Evolutionary conservation across 2,797 vertebrate species (phyloP), one percentile per base, ranked within the genome.

Genomic region (Xyrichtys novacula): DNA sequence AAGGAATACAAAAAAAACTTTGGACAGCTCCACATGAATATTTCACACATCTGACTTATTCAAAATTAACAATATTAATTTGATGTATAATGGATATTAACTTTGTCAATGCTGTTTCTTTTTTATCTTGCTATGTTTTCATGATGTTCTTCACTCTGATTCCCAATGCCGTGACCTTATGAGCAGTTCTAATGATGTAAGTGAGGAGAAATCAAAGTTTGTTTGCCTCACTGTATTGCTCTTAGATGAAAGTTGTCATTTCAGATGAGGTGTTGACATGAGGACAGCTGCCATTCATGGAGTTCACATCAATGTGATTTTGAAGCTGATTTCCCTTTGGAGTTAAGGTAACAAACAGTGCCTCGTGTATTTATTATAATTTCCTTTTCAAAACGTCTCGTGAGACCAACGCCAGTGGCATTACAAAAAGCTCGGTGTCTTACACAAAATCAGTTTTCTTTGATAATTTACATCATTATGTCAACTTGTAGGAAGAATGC

Each of bases 11-110:
- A 78, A 86, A n/a, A 89, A 87, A 86, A 86, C 93, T 95, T 95
- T 94, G 96, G 94, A 96, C 95, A 94, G 95, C 95, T 94, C 87
- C 91, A 88, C 94, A 96, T 97, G 92, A 97, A 97, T 98, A 95
- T 97, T 98, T 97, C 92, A 97, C 96, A 94, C 86, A 94, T 95
- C 93, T 94, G 94, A 96, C 96, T 96, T 96, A 95, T 96, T 94
- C 93, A 92, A 95, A 95, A 93, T 96, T 95, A 96, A 95, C 95
- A 94, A 91, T 92, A 95, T 95, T 95, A 95, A 95, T 95, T 95
- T 95, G 94, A 97, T 97, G 94, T 96, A 96, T 96, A 96, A 96
- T 90, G 67, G 80, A 90, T 89, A 90, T 92, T 88, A 95, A 89
- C 92, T 95, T 94, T 94, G 91, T 91, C 90, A 83, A 78, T 52